Evolutionary conservation across 2,113 vertebrate species (phyloP).

Genomic region (Desmodus rotundus): DNA sequence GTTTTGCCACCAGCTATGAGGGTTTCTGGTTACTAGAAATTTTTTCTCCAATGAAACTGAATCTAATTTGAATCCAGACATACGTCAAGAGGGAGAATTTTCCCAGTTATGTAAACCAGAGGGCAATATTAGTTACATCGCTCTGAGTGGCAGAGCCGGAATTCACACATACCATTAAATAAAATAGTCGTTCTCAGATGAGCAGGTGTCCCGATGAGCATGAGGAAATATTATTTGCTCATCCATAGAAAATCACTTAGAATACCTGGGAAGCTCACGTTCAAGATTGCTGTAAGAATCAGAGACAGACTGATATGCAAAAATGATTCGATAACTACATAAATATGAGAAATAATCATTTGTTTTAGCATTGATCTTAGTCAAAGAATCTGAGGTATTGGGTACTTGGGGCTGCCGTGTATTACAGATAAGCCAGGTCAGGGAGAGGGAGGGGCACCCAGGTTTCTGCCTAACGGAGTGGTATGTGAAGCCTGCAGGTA

Average conservation of each 20-base stretch:
- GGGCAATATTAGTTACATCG: not conserved
- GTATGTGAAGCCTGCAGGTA: not conserved
- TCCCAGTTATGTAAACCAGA: not conserved
- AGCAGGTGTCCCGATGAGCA: not conserved
- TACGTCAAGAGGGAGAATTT: not conserved
- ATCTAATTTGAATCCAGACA: conserved; percentile 2
- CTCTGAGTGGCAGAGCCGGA: not conserved
- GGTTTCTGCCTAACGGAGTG: not conserved
- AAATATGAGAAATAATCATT: conserved; percentile 9
- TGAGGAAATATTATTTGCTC: not conserved
- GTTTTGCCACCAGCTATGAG: not conserved
- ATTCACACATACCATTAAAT: not conserved
- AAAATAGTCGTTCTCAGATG: not conserved
- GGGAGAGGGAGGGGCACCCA: not conserved
- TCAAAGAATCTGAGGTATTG: not conserved
- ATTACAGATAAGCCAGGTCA: not conserved
- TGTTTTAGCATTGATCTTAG: conserved; percentile 14
- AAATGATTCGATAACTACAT: not conserved
- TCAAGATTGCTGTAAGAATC: not conserved
- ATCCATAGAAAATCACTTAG: not conserved
- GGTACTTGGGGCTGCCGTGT: not conserved
- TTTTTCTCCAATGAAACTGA: conserved; percentile 12
- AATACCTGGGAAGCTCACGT: not conserved
- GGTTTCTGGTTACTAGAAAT: not conserved
- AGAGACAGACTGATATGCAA: not conserved